Evolutionary conservation across 2,888 invertebrate genomes (phyloP).

Genomic region (Diarsia mendica): DNA sequence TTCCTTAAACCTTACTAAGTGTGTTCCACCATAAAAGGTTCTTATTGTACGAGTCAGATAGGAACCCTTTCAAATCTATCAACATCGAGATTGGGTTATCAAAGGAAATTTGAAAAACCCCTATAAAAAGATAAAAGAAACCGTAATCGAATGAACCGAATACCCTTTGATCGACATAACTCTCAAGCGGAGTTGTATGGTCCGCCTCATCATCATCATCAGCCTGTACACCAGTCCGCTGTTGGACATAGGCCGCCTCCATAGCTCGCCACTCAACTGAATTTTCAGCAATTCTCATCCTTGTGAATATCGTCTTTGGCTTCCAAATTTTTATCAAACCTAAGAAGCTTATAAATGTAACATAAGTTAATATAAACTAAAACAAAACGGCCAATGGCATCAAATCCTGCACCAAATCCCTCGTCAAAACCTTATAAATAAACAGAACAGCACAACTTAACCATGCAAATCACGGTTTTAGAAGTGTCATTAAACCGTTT

Average conservation of each 20-base stretch:
- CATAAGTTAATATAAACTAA: not conserved
- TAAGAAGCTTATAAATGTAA: not conserved
- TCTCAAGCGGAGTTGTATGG: not conserved
- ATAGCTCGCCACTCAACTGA: too few relatives aligned
- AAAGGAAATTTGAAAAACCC: too few relatives aligned
- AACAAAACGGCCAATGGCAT: not conserved
- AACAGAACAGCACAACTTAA: slow-evolving; percentile 26
- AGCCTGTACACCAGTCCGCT: too few relatives aligned
- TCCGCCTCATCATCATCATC: not conserved
- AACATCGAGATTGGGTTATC: too few relatives aligned
- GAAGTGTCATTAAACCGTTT: slow-evolving; percentile 61
- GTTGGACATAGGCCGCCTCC: too few relatives aligned
- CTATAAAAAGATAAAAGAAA: too few relatives aligned
- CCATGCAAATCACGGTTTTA: slow-evolving; percentile 40
- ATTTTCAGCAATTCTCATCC: too few relatives aligned
- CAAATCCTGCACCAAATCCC: not conserved
- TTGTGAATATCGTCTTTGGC: too few relatives aligned
- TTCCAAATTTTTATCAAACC: not conserved
- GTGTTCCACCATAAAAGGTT: not conserved
- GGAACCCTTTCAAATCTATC: too few relatives aligned
- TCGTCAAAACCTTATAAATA: slow-evolving; percentile 9
- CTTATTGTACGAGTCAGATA: too few relatives aligned
- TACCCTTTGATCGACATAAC: too few relatives aligned
- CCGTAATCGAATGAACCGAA: too few relatives aligned
- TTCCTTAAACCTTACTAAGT: not conserved